These are phyloP conservation scores for Phrynocephalus guinanensis DNA, from an alignment of 2,797 vertebrate species.

Conservation along the genomic window DNA sequence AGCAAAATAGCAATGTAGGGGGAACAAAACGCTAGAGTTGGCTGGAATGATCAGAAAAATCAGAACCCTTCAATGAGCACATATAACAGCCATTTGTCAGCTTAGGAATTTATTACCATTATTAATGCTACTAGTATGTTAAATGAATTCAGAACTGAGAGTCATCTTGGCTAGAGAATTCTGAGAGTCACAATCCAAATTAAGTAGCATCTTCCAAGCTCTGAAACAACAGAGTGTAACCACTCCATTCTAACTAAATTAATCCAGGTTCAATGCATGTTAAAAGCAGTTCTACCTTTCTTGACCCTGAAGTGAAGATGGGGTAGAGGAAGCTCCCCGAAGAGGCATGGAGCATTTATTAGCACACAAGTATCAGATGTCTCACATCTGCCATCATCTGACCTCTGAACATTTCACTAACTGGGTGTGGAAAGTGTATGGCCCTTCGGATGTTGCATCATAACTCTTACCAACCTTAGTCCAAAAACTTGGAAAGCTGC, in stretches of 20 bases:
- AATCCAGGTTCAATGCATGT: background rate
- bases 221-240: too few relatives aligned
- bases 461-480: too few relatives aligned
- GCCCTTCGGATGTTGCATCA: too few relatives aligned
- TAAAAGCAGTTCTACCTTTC: background rate
- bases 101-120: conserved; percentile 6
- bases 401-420: background rate
- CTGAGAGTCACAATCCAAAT: too few relatives aligned
- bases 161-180: background rate
- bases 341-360: background rate
- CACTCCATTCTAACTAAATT: too few relatives aligned
- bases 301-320: background rate
- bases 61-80: background rate
- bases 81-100: background rate
- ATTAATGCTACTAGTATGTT: background rate
- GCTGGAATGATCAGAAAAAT: background rate
- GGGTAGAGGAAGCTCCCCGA: background rate
- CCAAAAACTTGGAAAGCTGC: too few relatives aligned
- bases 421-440: background rate
- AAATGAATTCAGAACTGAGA: background rate
- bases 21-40: too few relatives aligned
- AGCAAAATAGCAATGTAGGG: background rate
- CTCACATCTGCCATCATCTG: background rate
- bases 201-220: too few relatives aligned
- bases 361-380: background rate